Evolutionary conservation across 2,113 vertebrate species (phyloP), one percentile per base, ranked within the genome.

Genomic region (Rana temporaria): DNA sequence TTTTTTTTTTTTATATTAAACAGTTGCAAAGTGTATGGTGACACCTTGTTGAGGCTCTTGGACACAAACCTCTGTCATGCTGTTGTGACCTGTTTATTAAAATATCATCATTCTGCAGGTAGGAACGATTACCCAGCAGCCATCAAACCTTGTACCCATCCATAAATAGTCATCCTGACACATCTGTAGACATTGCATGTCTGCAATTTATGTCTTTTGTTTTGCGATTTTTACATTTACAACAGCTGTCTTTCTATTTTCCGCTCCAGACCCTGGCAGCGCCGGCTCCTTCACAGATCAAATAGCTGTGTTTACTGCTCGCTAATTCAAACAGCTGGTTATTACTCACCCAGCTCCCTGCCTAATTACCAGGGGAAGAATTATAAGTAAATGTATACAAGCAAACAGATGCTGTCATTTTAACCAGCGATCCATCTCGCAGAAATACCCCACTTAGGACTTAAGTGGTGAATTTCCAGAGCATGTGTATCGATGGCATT

Each of bases 401-500:
- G 88, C 86, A 90, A 93, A 88, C 90, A 93, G 93, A 91, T 92
- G 91, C 86, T 93, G 88, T 92, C 89, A 91, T 92, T 91, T 92
- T 86, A 90, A 87, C 91, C 86, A 89, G 14, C 71, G 79, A 92
- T 88, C 86, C 86, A 89, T 88, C 88, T 85, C 89, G 83, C 85
- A 86, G 88, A 93, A 91, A 88, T 26, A 79, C 79, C 87, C 90
- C 90, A 84, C 88, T 89, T 83, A 86, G 85, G 90, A 85, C 84
- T 89, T 86, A 78, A 88, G 88, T 86, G 85, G 84, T 84, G 55
- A 87, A 87, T 79, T 59, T 82, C 84, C 60, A 22, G 74, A 91
- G 86, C 86, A 17, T 79, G 81, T 86, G 71, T 87, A 88, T 85
- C 74, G 80, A 86, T 85, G 85, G 77, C 85, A 85, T 85, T 86